Conservation (phyloP, 2,888 invertebrate genomes). For the Alloplasta piceator region DNA sequence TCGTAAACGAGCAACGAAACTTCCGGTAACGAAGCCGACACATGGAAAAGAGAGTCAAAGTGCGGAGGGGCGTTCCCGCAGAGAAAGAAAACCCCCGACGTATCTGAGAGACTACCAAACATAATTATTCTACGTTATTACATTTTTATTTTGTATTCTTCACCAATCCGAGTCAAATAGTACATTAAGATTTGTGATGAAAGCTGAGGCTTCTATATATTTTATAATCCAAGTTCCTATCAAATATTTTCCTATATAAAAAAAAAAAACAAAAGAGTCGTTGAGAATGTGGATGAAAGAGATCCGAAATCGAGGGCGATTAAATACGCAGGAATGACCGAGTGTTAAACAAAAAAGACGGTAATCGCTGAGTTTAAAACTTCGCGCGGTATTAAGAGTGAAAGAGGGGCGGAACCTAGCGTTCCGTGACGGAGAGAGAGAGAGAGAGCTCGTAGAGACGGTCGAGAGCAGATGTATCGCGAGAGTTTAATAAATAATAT, state of each 20-base stretch:
- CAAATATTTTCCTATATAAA: too few species aligned
- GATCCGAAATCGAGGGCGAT: too few species aligned
- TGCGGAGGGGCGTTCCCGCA: neutral
- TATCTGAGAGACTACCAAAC: neutral
- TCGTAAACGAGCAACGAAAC: constrained; percentile 1
- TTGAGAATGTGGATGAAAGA: too few species aligned
- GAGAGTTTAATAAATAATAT: constrained; percentile 2
- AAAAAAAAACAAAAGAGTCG: too few species aligned
- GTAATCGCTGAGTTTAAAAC: neutral
- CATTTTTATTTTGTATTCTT: too few species aligned
- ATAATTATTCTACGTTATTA: too few species aligned
- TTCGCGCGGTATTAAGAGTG: neutral
- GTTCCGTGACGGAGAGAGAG: neutral
- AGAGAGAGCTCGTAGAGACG: constrained; percentile 5
- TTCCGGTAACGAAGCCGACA: neutral
- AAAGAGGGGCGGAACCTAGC: neutral
- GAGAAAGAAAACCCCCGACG: constrained; percentile 1
- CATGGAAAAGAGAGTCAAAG: neutral
- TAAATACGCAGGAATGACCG: neutral
- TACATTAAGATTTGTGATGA: too few species aligned
- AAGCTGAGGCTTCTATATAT: too few species aligned
- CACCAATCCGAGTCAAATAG: too few species aligned
- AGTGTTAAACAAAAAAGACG: neutral
- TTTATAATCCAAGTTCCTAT: too few species aligned
- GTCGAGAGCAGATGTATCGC: neutral